Conservation (phyloP, 2,113 vertebrate genomes). For the Phaetusa simplex region DNA sequence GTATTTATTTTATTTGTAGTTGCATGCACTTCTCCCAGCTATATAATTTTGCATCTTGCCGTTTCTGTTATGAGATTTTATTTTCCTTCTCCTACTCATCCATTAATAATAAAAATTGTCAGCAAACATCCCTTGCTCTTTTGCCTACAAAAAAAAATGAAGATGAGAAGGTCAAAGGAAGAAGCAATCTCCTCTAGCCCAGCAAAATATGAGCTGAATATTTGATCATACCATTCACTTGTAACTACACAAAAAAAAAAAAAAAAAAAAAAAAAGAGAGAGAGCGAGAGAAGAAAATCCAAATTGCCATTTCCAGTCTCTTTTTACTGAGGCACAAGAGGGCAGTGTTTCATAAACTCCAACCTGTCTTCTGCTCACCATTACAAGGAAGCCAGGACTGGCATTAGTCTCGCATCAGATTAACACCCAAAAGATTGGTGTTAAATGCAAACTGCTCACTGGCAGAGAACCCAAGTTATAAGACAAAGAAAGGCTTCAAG, state of each 20-base stretch:
- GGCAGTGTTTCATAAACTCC: slow-evolving; percentile 57
- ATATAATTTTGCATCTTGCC: not conserved
- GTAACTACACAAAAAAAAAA: not conserved
- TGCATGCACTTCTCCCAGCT: not conserved
- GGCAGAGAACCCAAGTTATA: not conserved
- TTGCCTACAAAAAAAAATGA: not conserved
- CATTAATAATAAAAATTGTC: not conserved
- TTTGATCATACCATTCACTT: not conserved
- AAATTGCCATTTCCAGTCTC: not conserved
- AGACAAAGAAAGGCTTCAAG: not conserved
- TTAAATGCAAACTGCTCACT: not conserved
- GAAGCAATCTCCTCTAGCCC: not conserved
- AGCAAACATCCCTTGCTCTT: not conserved
- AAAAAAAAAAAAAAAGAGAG: not conserved
- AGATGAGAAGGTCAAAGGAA: not conserved
- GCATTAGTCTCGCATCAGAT: not conserved
- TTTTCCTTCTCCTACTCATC: not conserved
- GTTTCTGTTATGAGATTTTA: not conserved
- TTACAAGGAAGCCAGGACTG: not conserved
- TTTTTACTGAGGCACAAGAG: slow-evolving; percentile 5
- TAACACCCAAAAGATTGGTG: not conserved
- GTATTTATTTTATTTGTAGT: not conserved
- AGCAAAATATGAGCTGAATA: not conserved
- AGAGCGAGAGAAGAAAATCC: not conserved
- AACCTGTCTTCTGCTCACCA: not conserved